Base-by-base conservation (phyloP, 1,140 invertebrate genomes). In the Bombus haemorrhoidalis region DNA sequence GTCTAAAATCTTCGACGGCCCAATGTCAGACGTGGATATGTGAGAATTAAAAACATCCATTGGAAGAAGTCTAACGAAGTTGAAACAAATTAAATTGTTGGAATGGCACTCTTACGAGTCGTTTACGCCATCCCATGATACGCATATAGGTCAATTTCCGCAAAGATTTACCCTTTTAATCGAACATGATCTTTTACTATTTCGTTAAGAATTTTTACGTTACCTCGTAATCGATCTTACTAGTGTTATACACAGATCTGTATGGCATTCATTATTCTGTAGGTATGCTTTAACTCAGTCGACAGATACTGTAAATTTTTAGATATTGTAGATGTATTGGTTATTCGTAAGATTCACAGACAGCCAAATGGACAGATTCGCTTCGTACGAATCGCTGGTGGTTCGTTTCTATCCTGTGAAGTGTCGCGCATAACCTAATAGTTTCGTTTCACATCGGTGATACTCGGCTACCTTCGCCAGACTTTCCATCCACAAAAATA, bases 401-500 rank as follows among this genome's bases (percentile, higher is more conserved):
- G 9, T 47, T 74, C 22, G 47, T 22, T 57, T 57, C 43, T 57
- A 28, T 37, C 32, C 59, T 62, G 59, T 5, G 28, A 59, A 32
- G 39, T 39, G 28, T 62, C 57, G 53, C 34, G 47, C 32, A 66
- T 43, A 83, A 66, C 72, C 73, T 76, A 66, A 83, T 81, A 76
- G 59, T 83, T 76, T 83, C 81, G 81, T 76, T 76, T 53, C 47
- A 47, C 32, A 18, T 83, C 73, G 72, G 81, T 1, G 28, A 66
- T 64, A 76, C 59, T 83, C 81, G 72, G 73, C 41, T 43, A 47
- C 39, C 72, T 76, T 39, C 73, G 81, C 34, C 8, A 71, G 78
- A 83, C 81, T 83, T 83, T 83, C 81, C 81, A 76, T 66, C 81
- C 39, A 83, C 73, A 43, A 76, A 83, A 76, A 83, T 81, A 62